Conservation (phyloP, 2,113 vertebrate species). For the Bubo scandiacus region DNA sequence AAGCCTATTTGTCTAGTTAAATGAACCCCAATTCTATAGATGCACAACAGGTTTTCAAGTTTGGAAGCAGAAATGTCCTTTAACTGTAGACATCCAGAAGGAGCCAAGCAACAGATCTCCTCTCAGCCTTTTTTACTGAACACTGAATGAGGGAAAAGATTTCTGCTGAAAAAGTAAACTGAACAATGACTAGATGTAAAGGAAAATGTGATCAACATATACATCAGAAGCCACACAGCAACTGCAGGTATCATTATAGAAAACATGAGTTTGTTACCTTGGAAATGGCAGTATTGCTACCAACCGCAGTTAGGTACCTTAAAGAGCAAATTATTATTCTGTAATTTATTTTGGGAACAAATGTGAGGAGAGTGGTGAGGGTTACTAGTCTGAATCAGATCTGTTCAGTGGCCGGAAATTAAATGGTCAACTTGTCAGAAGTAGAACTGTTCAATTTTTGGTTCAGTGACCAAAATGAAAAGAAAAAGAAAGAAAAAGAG, state of each 20-base stretch:
- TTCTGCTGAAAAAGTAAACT: not conserved
- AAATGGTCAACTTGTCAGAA: conserved; percentile 67
- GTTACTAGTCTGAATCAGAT: conserved; percentile 40
- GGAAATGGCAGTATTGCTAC: not conserved
- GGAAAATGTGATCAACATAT: not conserved
- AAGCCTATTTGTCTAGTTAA: not conserved
- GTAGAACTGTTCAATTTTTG: conserved; percentile 51
- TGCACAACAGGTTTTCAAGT: not conserved
- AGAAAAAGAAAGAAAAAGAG: conserved; percentile 49
- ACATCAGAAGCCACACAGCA: not conserved
- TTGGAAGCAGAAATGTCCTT: not conserved
- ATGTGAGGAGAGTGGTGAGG: not conserved
- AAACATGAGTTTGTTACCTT: not conserved
- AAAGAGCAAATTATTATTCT: not conserved
- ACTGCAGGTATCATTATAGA: not conserved
- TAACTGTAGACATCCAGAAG: not conserved
- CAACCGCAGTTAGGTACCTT: not conserved
- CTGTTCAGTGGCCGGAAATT: conserved; percentile 67
- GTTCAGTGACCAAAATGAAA: conserved; percentile 66
- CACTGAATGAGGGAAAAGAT: not conserved
- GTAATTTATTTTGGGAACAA: conserved; percentile 57
- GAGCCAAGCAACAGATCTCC: not conserved
- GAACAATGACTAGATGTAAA: not conserved
- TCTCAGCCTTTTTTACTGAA: not conserved
- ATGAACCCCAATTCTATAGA: not conserved